A percentile compares a stretch with the other conserved stretches of the same genome.
phyloP scores from a whole-genome alignment of 1,140 invertebrate species.

The Amphibalanus amphitrite region DNA sequence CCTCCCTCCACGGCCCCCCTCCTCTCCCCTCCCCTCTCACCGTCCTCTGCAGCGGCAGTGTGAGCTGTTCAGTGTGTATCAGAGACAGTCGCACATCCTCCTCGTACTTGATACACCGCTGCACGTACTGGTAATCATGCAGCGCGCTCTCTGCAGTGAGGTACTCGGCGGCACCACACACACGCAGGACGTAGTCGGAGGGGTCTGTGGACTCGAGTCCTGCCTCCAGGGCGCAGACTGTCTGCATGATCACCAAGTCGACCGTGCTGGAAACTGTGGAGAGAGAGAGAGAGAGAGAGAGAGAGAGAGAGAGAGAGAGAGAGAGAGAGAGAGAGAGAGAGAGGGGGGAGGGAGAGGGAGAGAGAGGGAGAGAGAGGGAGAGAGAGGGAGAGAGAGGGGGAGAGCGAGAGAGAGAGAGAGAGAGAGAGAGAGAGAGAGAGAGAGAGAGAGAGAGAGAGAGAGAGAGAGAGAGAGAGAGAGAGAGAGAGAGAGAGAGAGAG shows the following conservation, averaged over 20 bases:
- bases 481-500: too few relatives aligned
- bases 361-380: too few relatives aligned
- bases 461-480: too few relatives aligned
- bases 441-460: too few relatives aligned
- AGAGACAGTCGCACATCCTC: slow-evolving; percentile 64
- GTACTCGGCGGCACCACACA: slow-evolving; percentile 65
- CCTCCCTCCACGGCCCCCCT: neutral
- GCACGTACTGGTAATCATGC: slow-evolving; percentile 80
- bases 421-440: too few relatives aligned
- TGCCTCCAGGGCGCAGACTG: slow-evolving; percentile 61
- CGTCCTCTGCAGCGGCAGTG: slow-evolving; percentile 45
- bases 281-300: too few relatives aligned
- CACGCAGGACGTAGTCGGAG: slow-evolving; percentile 49
- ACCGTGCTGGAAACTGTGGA: slow-evolving; percentile 56
- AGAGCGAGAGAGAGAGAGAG: too few relatives aligned
- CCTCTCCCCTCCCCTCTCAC: slow-evolving; percentile 28
- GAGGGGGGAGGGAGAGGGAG: too few relatives aligned
- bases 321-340: too few relatives aligned
- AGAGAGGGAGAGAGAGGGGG: too few relatives aligned
- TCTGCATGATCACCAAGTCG: slow-evolving; percentile 69
- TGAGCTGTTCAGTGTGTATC: slow-evolving; percentile 43
- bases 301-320: too few relatives aligned
- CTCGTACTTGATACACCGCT: slow-evolving; percentile 83
- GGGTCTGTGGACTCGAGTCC: slow-evolving; percentile 37
- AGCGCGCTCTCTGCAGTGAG: slow-evolving; percentile 36